A percentile compares a stretch with the other conserved stretches of the same genome.
Conservation (phyloP, 2,797 vertebrate genomes). For the Calcarius lapponicus region DNA sequence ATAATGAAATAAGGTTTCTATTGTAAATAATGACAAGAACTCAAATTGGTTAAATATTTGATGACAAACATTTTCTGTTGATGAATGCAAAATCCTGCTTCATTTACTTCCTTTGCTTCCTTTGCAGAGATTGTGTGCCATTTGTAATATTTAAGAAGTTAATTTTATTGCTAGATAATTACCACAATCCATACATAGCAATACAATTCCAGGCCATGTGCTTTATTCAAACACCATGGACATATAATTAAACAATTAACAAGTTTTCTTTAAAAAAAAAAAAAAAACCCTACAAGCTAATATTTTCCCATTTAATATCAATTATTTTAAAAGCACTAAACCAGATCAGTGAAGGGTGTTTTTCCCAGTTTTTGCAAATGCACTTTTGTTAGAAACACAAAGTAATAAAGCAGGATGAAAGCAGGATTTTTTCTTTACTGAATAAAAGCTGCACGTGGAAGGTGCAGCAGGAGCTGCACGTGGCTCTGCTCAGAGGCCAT, state of each 20-base stretch:
- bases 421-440: background rate
- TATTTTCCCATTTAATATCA: background rate
- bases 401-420: background rate
- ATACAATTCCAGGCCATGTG: background rate
- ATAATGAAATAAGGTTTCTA: background rate
- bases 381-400: background rate
- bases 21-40: background rate
- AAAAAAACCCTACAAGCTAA: background rate
- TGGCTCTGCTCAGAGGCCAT: background rate
- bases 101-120: background rate
- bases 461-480: background rate
- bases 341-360: background rate
- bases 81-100: constrained; percentile 20
- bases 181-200: background rate
- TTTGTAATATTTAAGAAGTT: background rate
- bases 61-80: background rate
- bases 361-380: background rate
- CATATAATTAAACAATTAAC: background rate
- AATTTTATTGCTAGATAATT: constrained; percentile 16
- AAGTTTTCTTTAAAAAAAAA: background rate
- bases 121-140: background rate
- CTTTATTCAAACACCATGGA: background rate
- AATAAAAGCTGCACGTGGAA: background rate
- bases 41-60: background rate
- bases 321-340: background rate